A percentile compares a stretch with the other conserved stretches of the same genome.
These are phyloP conservation scores for Aulostomus chinensis DNA, from an alignment of 2,797 vertebrate species.

Conservation along the genomic window DNA sequence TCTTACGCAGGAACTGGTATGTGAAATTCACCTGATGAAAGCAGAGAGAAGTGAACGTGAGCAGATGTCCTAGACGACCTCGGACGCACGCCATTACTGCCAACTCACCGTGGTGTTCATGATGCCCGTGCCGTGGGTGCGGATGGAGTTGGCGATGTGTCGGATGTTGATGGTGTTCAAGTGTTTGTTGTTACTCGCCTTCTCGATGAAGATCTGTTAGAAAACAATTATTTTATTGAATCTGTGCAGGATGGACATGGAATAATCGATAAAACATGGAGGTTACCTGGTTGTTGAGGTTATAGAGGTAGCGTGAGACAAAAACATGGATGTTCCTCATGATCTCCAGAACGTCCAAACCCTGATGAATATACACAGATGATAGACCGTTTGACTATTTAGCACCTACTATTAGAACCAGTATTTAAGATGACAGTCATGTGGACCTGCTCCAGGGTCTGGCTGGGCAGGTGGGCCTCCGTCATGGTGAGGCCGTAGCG, in stretches of 20 bases:
- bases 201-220: slow-evolving; percentile 95
- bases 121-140: slow-evolving; percentile 97
- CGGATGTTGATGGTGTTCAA: slow-evolving; percentile 99
- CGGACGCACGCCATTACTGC: background rate
- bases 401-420: background rate
- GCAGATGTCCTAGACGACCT: fast-evolving
- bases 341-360: slow-evolving; percentile 97
- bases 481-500: slow-evolving; percentile 96
- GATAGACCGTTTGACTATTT: background rate
- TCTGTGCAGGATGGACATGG: background rate
- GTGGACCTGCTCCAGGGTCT: slow-evolving; percentile 96
- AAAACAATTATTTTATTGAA: background rate
- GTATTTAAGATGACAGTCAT: no score
- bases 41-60: background rate
- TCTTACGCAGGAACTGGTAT: slow-evolving; percentile 97
- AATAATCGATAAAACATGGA: background rate
- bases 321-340: slow-evolving; percentile 99
- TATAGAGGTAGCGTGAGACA: slow-evolving; percentile 98
- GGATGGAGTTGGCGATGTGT: slow-evolving; percentile 97
- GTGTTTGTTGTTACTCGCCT: slow-evolving; percentile 98
- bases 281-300: slow-evolving; percentile 96
- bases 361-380: slow-evolving; percentile 79
- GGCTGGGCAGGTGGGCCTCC: slow-evolving; percentile 96
- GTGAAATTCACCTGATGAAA: slow-evolving; percentile 93
- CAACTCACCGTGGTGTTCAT: slow-evolving; percentile 96